Base-by-base conservation (phyloP, 1,140 invertebrate genomes). In the Macrocentrus cingulum region DNA sequence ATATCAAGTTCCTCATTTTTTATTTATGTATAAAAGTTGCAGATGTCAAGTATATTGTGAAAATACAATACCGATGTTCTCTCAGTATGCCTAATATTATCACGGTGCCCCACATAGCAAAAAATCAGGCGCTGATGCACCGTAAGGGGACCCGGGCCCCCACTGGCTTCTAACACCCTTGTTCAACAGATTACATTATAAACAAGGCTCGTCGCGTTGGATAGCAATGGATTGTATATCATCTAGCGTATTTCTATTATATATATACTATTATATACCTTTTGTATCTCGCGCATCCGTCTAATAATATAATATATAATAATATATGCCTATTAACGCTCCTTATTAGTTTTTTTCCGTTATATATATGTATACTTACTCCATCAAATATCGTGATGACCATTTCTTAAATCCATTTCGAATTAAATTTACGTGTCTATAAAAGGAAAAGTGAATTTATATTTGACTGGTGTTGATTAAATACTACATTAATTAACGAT, bases 91-190 rank as follows among this genome's bases (percentile, higher is more conserved):
- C 11, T 20, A 7, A 54, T 42, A n/a, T n/a, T n/a, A n/a, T n/a
- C n/a, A 66, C 63, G 66, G 62, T 71, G 68, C 66, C 71, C 70
- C 66, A 66, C 68, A 70, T n/a, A n/a, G n/a, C n/a, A n/a, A n/a
- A n/a, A n/a, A n/a, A n/a, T n/a, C n/a, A 74, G 69, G 68, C 72
- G 68, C 66, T n/a, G n/a, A n/a, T n/a, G 66, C 71, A 62, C 72
- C 76, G 68, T 68, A 71, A 70, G 75, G 74, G 75, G 72, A 62
- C 71, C 60, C 9, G 69, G 66, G 63, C 72, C 70, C 75, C 73
- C 73, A 76, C 75, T 77, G 75, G 64, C 71, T 74, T 76, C 72
- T 77, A 76, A 73, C 75, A 76, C 75, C 75, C 75, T 77, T 77
- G 75, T 77, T 77, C 74, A 72, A 71, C 69, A 72, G n/a, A n/a